Evolutionary conservation across 2,888 invertebrate species (phyloP).

Genomic region (Acanthosepion pharaonis): DNA sequence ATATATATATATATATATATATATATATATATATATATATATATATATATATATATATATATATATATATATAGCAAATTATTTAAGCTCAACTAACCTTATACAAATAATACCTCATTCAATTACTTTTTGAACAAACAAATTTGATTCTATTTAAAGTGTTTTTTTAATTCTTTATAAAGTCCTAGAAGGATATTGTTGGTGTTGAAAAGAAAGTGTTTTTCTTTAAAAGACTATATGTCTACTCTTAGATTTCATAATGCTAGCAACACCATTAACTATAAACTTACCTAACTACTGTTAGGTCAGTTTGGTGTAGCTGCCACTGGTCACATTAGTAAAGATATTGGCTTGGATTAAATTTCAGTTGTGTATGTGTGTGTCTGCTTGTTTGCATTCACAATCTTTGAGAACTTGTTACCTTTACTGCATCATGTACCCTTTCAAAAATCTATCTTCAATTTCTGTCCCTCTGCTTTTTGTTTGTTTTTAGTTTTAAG

Average conservation of each 20-base stretch:
- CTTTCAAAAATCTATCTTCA: neutral
- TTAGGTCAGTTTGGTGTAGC: neutral
- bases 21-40: neutral
- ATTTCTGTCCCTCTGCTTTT: neutral
- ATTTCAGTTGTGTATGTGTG: neutral
- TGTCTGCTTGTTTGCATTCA: neutral
- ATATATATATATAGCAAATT: neutral
- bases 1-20: neutral
- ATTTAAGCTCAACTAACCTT: neutral
- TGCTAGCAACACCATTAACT: neutral
- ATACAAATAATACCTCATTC: constrained; percentile 16
- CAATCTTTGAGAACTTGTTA: neutral
- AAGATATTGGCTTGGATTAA: neutral
- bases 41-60: neutral
- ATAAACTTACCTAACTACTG: neutral
- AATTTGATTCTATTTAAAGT: neutral
- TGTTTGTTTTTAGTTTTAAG: neutral
- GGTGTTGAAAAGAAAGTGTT: neutral
- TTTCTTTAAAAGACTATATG: neutral
- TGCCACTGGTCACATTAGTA: neutral
- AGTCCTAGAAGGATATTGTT: neutral
- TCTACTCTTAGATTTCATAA: neutral
- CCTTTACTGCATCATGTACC: neutral
- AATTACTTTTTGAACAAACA: neutral
- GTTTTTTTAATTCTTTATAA: neutral